Evolutionary conservation across 2,113 vertebrate species (phyloP).

Genomic region (Patagioenas fasciata): DNA sequence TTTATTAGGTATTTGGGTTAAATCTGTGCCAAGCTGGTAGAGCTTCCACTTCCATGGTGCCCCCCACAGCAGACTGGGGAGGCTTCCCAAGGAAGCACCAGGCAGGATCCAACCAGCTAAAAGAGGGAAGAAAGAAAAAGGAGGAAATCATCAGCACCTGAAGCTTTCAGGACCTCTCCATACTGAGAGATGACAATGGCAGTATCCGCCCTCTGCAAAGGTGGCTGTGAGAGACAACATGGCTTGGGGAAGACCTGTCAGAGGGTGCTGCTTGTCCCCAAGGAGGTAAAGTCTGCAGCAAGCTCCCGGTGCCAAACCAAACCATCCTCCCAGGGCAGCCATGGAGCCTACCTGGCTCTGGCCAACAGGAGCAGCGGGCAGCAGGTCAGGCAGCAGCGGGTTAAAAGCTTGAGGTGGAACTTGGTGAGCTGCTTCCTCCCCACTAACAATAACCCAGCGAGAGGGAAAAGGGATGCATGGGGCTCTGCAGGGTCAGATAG

Average conservation of each 20-base stretch:
- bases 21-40: neutral
- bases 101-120: neutral
- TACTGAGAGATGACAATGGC: neutral
- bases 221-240: neutral
- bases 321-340: neutral
- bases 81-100: neutral
- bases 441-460: neutral
- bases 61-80: neutral
- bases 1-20: neutral
- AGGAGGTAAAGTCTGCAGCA: neutral
- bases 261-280: neutral
- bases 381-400: neutral
- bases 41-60: neutral
- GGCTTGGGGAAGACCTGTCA: neutral
- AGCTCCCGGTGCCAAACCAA: too few species aligned
- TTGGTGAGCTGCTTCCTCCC: slow-evolving; percentile 35
- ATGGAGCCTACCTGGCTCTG: neutral
- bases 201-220: neutral
- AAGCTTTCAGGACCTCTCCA: neutral
- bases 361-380: neutral
- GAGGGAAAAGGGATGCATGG: neutral
- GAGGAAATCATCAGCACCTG: neutral
- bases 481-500: slow-evolving; percentile 3
- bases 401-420: slow-evolving; percentile 34
- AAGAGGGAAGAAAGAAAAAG: neutral